A percentile compares a stretch with the other conserved stretches of the same genome.
Evolutionary conservation across 1,140 invertebrate genomes (phyloP).

Genomic region (Heliconius hermathena): DNA sequence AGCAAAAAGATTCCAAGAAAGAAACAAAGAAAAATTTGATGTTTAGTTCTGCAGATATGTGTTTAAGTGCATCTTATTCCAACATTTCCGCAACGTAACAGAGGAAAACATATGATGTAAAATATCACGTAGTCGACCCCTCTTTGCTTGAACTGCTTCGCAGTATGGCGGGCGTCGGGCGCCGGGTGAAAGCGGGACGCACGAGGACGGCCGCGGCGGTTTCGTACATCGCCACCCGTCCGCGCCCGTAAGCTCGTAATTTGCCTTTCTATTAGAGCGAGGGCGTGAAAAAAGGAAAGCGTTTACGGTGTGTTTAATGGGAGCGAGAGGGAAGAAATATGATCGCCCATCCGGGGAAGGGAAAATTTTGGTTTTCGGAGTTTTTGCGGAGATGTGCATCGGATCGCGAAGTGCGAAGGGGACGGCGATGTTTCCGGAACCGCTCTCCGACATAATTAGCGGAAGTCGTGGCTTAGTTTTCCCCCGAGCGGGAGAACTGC

Average conservation of each 20-base stretch:
- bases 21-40: not conserved
- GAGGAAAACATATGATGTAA: slow-evolving; percentile 71
- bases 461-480: slow-evolving; percentile 79
- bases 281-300: slow-evolving; percentile 82
- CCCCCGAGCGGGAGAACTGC: slow-evolving; percentile 64
- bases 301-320: slow-evolving; percentile 81
- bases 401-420: slow-evolving; percentile 68
- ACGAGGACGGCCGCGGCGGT: slow-evolving; percentile 64
- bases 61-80: not conserved
- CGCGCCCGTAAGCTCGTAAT: slow-evolving; percentile 81
- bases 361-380: slow-evolving; percentile 81
- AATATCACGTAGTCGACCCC: slow-evolving; percentile 75
- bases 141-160: slow-evolving; percentile 61
- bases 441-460: slow-evolving; percentile 78
- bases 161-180: slow-evolving; percentile 50
- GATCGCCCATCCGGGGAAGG: slow-evolving; percentile 74
- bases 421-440: slow-evolving; percentile 68
- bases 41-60: not conserved
- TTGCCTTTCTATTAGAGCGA: slow-evolving; percentile 82
- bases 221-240: slow-evolving; percentile 79
- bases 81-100: slow-evolving; percentile 6
- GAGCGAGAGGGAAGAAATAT: slow-evolving; percentile 81
- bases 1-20: not conserved
- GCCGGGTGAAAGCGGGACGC: slow-evolving; percentile 60
- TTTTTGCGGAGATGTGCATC: slow-evolving; percentile 79